Conservation (phyloP, 2,888 invertebrate genomes). For the Archaeoteleia sp. region DNA sequence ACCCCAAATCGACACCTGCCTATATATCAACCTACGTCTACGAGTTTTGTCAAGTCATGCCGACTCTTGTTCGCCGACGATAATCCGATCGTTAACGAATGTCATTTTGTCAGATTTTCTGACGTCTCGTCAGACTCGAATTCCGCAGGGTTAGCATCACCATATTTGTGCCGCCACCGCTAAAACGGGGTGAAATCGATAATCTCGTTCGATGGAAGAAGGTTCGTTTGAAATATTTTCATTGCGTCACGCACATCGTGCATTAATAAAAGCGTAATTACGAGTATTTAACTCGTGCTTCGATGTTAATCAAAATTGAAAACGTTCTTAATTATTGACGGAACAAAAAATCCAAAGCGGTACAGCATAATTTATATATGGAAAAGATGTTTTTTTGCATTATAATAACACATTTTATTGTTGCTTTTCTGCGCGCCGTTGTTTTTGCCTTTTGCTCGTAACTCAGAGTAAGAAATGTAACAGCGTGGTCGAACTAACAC, state of each 20-base stretch:
- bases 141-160: conserved; percentile 11
- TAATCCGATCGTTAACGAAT: conserved; percentile 53
- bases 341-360: too few relatives aligned
- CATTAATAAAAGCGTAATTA: conserved; percentile 7
- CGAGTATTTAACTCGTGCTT: conserved; percentile 4
- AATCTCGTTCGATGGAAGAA: conserved; percentile 4
- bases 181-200: not conserved
- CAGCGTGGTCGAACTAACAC: conserved; percentile 31
- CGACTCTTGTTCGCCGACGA: conserved; percentile 25
- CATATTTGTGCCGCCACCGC: not conserved
- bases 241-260: conserved; percentile 3
- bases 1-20: conserved; percentile 55
- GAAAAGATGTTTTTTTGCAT: too few relatives aligned
- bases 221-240: not conserved
- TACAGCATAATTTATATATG: too few relatives aligned
- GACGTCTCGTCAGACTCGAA: conserved; percentile 35
- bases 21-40: conserved; percentile 22
- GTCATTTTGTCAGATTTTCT: conserved; percentile 38
- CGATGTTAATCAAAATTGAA: conserved; percentile 1
- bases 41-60: conserved; percentile 46
- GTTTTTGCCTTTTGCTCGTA: conserved; percentile 31
- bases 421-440: conserved; percentile 5
- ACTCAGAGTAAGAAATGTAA: conserved; percentile 47
- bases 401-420: conserved; percentile 32
- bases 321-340: conserved; percentile 9